Percentiles rank a stretch among this genome's conserved stretches.
Evolutionary conservation across 2,888 invertebrate species (phyloP).

Genomic region (Acheta domesticus): DNA sequence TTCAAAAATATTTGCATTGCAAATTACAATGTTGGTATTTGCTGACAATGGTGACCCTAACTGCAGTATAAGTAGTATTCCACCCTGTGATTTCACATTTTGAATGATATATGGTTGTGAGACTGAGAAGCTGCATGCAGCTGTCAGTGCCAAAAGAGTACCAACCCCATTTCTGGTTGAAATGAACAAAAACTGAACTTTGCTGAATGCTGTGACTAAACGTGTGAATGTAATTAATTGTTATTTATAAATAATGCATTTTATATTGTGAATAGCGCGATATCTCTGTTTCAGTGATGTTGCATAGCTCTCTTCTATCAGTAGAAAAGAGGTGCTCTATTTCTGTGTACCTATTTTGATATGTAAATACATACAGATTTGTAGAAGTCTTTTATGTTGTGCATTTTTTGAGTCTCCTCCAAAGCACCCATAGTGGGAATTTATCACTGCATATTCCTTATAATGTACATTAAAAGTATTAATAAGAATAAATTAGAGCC

Average conservation of each 20-base stretch:
- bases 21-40: too few species aligned
- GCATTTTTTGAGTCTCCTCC: background rate
- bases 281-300: background rate
- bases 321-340: conserved; percentile 4
- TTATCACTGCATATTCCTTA: too few species aligned
- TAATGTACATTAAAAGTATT: too few species aligned
- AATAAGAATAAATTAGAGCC: too few species aligned
- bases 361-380: conserved; percentile 9
- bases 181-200: background rate
- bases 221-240: background rate
- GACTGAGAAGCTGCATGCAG: background rate
- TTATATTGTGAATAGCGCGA: background rate
- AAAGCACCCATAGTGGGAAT: too few species aligned
- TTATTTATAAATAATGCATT: conserved; percentile 11
- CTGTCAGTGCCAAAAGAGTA: background rate
- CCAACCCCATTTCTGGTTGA: background rate
- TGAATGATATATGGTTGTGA: background rate
- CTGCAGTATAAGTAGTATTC: too few species aligned
- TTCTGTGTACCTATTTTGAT: conserved; percentile 11
- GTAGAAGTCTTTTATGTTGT: background rate
- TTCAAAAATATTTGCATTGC: too few species aligned
- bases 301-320: background rate
- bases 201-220: background rate
- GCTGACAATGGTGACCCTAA: too few species aligned
- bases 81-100: too few species aligned